Evolutionary conservation across 1,140 invertebrate genomes (phyloP), one percentile per base, ranked within the genome.

Genomic region (Drosophila repleta): DNA sequence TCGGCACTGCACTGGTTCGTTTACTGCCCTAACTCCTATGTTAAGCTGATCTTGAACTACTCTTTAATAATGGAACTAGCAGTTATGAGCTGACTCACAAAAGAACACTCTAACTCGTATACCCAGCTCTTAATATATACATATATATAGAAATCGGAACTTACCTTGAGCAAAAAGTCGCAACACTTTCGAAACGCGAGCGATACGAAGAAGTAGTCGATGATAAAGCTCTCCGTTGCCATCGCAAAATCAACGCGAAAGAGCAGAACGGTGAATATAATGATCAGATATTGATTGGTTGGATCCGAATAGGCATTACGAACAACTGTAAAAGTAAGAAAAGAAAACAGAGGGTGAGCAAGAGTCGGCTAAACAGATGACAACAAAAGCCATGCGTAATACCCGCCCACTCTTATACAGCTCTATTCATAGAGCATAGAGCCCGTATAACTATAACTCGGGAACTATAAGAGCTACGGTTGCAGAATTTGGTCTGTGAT

Each of bases 201-300:
- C 24, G 96, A 96, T 69, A 97, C 96, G 41, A 99, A 93, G 92
- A 98, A 99, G 91, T 98, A 99, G 90, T 98, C 96, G 0, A 99
- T 93, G 3, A 99, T 94, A 87, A 99, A 98, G 0, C 96, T 96
- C 92, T 99, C 97, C 24, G 95, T 95, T 24, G 95, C 93, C 49
- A 94, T 93, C 51, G 93, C 92, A 74, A 96, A 96, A 91, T 99
- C 98, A 70, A 95, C 94, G 73, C 96, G 95, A 92, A 98, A 99
- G 76, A 99, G 95, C 6, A 99, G 93, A 10, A 96, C 95, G 6
- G 98, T 96, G 91, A 99, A 98, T n/a, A 96, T 94, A 17, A 99
- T 93, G 41, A 99, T 97, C 55, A 99, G 93, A 91, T 98, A 99
- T 84, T 99, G 97, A 15, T 95, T 96, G 35, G 97, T 96, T 4